Evolutionary conservation across 2,797 vertebrate genomes (phyloP).

Genomic region (Thamnophis elegans): DNA sequence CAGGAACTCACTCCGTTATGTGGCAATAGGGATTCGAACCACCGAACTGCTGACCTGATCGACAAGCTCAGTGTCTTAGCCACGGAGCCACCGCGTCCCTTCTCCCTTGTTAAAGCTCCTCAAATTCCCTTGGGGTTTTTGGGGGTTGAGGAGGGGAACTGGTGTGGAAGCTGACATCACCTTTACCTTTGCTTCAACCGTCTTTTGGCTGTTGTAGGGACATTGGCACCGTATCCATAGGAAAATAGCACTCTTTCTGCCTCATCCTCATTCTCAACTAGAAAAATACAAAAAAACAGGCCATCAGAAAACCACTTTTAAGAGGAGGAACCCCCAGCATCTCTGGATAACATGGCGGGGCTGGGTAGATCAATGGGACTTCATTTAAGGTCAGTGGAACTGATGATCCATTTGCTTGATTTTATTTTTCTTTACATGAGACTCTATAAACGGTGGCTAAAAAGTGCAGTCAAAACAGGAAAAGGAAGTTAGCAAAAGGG

Average conservation of each 20-base stretch:
- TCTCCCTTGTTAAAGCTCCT: background rate
- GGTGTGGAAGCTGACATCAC: background rate
- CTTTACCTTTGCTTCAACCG: conserved; percentile 92
- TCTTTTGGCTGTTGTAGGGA: conserved; percentile 94
- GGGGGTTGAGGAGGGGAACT: background rate
- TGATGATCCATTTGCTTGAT: background rate
- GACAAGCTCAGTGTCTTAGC: too few species aligned
- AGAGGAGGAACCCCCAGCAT: background rate
- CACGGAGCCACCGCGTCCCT: too few species aligned
- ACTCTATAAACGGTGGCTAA: background rate
- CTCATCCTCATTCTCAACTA: conserved; percentile 93
- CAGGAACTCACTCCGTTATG: too few species aligned
- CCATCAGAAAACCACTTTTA: background rate
- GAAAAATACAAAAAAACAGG: conserved; percentile 50
- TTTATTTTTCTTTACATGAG: background rate
- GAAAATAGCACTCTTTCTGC: conserved; percentile 96
- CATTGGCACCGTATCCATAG: conserved; percentile 94
- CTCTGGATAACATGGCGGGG: background rate
- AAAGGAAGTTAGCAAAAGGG: background rate
- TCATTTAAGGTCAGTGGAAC: background rate
- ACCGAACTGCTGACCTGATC: too few species aligned
- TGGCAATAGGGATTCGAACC: too few species aligned
- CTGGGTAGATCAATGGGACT: background rate
- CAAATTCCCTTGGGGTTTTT: background rate
- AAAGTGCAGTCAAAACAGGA: background rate